A percentile compares a stretch with the other conserved stretches of the same genome.
These are phyloP conservation scores for Abscondita cerata DNA, from an alignment of 2,888 invertebrate species.

Conservation along the genomic window DNA sequence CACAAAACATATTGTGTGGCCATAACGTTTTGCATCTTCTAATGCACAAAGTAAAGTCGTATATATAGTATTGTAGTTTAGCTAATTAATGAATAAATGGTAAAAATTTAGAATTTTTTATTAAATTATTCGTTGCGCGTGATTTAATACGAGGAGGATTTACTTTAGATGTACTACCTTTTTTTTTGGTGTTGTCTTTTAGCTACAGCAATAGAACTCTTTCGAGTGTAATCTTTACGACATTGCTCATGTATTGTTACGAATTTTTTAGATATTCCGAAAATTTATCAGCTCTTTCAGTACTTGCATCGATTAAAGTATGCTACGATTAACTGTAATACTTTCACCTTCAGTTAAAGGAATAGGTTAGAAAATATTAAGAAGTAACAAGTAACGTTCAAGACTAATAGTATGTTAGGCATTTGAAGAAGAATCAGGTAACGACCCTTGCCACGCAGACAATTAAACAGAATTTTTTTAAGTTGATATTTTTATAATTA, in stretches of 20 bases:
- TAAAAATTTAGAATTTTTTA: too few species aligned
- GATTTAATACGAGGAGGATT: conserved; percentile 36
- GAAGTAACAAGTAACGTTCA: background rate
- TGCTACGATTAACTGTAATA: conserved; percentile 40
- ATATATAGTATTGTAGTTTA: too few species aligned
- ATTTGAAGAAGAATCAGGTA: background rate
- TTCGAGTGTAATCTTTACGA: conserved; percentile 44
- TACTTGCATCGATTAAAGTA: conserved; percentile 23
- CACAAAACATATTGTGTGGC: too few species aligned
- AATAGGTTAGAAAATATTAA: background rate
- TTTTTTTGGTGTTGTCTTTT: conserved; percentile 41
- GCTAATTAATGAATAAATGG: too few species aligned
- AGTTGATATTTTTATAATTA: too few species aligned
- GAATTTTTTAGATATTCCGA: conserved; percentile 37
- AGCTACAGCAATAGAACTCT: conserved; percentile 42
- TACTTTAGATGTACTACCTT: conserved; percentile 20
- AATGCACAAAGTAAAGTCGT: too few species aligned
- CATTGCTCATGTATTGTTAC: conserved; percentile 44
- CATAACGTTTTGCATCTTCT: too few species aligned
- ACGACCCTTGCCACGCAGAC: too few species aligned
- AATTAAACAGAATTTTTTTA: too few species aligned
- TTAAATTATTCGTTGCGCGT: too few species aligned
- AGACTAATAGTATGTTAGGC: background rate
- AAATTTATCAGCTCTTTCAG: conserved; percentile 44
- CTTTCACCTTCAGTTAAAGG: conserved; percentile 44